Conservation (phyloP, 2,113 vertebrate species). For the Dipodomys ordii region DNA sequence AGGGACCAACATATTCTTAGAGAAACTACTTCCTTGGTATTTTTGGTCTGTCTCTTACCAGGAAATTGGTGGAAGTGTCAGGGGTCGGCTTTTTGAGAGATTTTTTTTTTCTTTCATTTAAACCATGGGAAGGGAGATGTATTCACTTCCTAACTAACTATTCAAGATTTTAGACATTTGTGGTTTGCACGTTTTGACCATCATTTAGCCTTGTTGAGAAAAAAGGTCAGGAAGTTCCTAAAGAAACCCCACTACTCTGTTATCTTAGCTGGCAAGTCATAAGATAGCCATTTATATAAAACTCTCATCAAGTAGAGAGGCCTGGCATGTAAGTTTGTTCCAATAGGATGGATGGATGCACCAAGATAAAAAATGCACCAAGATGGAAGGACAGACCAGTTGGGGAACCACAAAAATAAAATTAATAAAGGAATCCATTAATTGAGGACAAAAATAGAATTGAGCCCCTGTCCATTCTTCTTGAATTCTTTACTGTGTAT, state of each 20-base stretch:
- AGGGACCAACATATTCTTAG: constrained; percentile 53
- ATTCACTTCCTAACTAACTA: constrained; percentile 51
- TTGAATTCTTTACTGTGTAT: neutral
- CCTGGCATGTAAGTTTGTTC: constrained; percentile 65
- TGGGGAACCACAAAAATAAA: neutral
- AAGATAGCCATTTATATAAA: constrained; percentile 44
- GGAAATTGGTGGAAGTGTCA: constrained; percentile 72
- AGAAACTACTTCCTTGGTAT: constrained; percentile 71
- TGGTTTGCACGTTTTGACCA: constrained; percentile 50
- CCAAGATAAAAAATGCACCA: neutral
- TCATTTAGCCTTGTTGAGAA: neutral
- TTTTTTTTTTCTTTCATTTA: constrained; percentile 29
- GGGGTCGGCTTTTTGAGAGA: constrained; percentile 40
- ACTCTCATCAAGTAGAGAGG: constrained; percentile 39
- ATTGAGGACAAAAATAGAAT: neutral
- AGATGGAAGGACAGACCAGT: neutral
- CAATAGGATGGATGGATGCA: neutral
- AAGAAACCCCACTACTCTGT: constrained; percentile 52
- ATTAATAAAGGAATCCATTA: neutral
- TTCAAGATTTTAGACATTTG: constrained; percentile 50
- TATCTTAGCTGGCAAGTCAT: constrained; percentile 68
- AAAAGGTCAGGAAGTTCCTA: constrained; percentile 60
- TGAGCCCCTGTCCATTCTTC: neutral
- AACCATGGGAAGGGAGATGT: neutral
- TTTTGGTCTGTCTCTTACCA: constrained; percentile 72